These are phyloP conservation scores for Argya squamiceps DNA, from an alignment of 2,797 vertebrate species.

Conservation along the genomic window DNA sequence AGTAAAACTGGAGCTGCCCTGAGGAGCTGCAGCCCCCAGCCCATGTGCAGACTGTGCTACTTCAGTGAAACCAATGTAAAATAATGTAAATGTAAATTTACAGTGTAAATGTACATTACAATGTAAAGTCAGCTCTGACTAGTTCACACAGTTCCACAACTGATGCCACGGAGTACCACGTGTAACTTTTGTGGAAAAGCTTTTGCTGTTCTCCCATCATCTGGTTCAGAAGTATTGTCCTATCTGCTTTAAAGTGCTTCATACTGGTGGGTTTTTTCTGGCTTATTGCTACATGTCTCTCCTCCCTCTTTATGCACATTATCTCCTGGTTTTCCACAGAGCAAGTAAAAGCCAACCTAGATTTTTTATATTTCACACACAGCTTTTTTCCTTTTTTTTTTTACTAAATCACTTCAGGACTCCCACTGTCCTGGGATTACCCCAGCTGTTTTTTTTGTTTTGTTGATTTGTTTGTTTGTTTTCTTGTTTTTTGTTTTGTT, in stretches of 20 bases:
- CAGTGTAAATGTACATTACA: too few species aligned
- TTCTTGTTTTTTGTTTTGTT: background rate
- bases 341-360: background rate
- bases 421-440: background rate
- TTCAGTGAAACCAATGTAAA: background rate
- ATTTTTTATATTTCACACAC: background rate
- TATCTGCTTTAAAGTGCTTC: background rate
- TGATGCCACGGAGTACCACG: rapidly evolving
- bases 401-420: background rate
- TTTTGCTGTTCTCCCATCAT: background rate
- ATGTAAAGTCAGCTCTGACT: background rate
- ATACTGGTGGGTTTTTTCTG: background rate
- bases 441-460: background rate
- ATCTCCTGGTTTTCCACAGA: background rate
- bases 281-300: background rate
- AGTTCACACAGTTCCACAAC: rapidly evolving
- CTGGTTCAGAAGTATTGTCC: background rate
- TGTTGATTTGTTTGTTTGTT: background rate
- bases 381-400: background rate
- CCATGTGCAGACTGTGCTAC: background rate
- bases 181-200: background rate
- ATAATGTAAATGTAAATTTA: too few species aligned
- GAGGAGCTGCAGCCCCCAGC: background rate
- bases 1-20: background rate
- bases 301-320: background rate